Evolutionary conservation across 2,888 invertebrate genomes (phyloP), one percentile per base, ranked within the genome.

Genomic region (Ornithoptera priamus): DNA sequence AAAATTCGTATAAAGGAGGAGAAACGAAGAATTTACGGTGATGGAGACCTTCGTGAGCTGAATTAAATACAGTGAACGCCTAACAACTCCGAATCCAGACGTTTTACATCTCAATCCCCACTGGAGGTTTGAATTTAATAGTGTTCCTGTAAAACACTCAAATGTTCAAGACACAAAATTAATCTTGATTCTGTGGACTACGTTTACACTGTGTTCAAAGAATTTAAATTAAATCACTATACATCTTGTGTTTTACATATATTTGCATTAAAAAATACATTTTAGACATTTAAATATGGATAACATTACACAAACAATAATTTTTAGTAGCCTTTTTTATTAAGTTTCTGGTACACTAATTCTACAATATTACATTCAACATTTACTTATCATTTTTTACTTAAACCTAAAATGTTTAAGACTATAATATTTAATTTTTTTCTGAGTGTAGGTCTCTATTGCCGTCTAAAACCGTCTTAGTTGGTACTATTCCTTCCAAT

Each of bases 1-100:
- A 79, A 85, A 85, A 85, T 82, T 82, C 84, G 83, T 83, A 82
- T 82, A 84, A 84, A 85, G 81, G 84, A 83, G 80, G 82, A 80
- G 81, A 74, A 79, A 72, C 80, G 78, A 80, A 78, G 85, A 83
- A 84, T 84, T 84, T 81, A 78, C 80, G 82, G 85, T 82, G 77
- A 77, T 77, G 82, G 83, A 82, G 81, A 74, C 73, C 73, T 75
- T 67, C 76, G 76, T 76, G 76, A 73, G 70, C 67, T 61, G 76
- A 76, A 76, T 76, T 73, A 72, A 74, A 70, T 70, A 63, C 57
- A 64, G 59, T 50, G 58, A 62, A 62, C n/a, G 62, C 50, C 69
- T 57, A 66, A 57, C 65, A 56, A 61, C 60, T 70, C 61, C 57
- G 46, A 67, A 61, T 67, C 61, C n/a, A 39, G 46, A 12, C 62